Evolutionary conservation across 2,888 invertebrate species (phyloP), one percentile per base, ranked within the genome.

Genomic region (Heteromurus nitidus): DNA sequence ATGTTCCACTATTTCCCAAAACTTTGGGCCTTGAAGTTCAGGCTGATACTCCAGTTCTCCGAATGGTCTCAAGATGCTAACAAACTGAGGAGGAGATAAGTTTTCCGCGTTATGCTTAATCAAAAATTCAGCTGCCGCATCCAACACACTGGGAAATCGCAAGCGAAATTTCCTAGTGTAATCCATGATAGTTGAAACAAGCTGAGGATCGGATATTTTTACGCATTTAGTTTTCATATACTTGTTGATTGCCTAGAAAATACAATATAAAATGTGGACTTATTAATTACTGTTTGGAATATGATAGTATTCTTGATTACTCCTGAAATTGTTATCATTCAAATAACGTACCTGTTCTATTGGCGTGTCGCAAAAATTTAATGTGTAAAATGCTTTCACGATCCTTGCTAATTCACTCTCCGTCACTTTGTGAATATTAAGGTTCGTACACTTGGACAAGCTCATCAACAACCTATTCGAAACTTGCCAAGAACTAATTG

Each of bases 41-140:
- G 93, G 92, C 80, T 91, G 88, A 88, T 91, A 92, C 88, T 91
- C 90, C 47, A 94, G 89, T 84, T 90, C 90, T 9, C 94, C 94
- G 89, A 92, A 92, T 0, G 93, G 91, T 83, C 90, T 90, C 69
- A 93, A 89, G 65, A 93, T 90, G 1, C 91, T 90, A 83, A 91
- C 91, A 13, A 93, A 87, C 86, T 92, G 91, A 77, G 90, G 90
- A 0, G 91, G 89, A 55, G 92, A 91, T 64, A 93, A 89, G 73
- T 89, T 87, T 13, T 88, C 87, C 1, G 89, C 90, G 80, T 92
- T 90, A 9, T 88, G 89, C 1, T 91, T 88, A 87, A 93, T 91
- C 88, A 89, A 36, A 36, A 92, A 93, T 84, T 91, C 89, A 80
- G 91, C 91, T 82, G 92, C 92, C 42, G 90, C 90, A 82, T 92